phyloP scores from a whole-genome alignment of 1,140 invertebrate genomes.

The Maconellicoccus hirsutus region DNA sequence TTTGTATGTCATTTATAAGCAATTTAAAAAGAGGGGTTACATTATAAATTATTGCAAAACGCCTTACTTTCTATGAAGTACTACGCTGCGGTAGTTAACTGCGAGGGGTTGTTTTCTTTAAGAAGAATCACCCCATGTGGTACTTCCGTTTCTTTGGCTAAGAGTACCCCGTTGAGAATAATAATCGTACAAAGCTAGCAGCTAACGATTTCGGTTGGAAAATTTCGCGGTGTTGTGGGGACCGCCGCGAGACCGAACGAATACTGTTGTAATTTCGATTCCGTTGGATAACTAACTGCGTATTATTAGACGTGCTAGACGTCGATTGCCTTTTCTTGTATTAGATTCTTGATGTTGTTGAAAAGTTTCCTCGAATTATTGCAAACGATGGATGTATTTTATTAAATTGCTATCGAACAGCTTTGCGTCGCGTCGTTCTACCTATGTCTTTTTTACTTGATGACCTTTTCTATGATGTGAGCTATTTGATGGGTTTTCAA shows the following conservation, averaged over 20 bases:
- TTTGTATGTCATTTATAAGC: constrained; percentile 4
- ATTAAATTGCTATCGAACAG: not conserved
- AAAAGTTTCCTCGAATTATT: too few relatives aligned
- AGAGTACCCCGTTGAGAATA: not conserved
- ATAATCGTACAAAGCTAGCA: not conserved
- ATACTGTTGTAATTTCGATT: not conserved
- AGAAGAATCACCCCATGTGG: constrained; percentile 2
- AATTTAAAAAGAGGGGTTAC: constrained; percentile 4
- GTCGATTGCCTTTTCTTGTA: not conserved
- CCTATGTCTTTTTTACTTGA: not conserved
- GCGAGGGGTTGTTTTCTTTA: not conserved
- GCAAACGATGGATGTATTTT: not conserved
- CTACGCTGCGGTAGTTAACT: not conserved
- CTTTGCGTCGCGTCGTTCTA: not conserved
- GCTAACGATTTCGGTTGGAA: not conserved
- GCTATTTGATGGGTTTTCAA: too few relatives aligned
- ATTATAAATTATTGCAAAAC: constrained; percentile 1
- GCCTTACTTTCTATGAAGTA: not conserved
- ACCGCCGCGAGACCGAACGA: not conserved
- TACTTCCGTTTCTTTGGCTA: not conserved
- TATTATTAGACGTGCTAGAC: not conserved
- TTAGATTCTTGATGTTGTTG: too few relatives aligned
- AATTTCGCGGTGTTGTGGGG: not conserved
- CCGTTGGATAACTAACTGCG: not conserved
- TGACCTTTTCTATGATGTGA: too few relatives aligned